Conservation (phyloP, 1,140 invertebrate species). For the Gonatopus flavifemur region DNA sequence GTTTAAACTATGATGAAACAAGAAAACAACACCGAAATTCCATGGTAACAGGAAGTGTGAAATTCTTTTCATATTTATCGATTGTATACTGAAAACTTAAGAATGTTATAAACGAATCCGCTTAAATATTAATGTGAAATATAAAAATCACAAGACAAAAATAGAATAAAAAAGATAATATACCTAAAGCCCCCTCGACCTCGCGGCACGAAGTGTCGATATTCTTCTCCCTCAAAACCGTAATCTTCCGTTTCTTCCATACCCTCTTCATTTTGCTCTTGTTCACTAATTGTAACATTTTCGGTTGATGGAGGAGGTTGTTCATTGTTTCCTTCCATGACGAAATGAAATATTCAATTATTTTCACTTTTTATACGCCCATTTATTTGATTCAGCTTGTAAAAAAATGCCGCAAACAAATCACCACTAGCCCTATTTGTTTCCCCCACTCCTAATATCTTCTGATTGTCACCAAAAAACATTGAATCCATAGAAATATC, state of each 20-base stretch:
- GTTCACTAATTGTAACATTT: slow-evolving; percentile 35
- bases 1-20: too few relatives aligned
- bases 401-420: slow-evolving; percentile 37
- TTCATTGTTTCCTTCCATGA: slow-evolving; percentile 42
- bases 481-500: too few relatives aligned
- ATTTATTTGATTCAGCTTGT: slow-evolving; percentile 18
- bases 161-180: slow-evolving; percentile 12
- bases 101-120: too few relatives aligned
- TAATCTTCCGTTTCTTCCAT: slow-evolving; percentile 52
- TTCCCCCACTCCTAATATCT: neutral
- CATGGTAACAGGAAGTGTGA: too few relatives aligned
- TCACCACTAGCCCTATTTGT: slow-evolving; percentile 30
- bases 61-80: too few relatives aligned
- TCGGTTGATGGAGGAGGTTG: slow-evolving; percentile 21
- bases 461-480: too few relatives aligned
- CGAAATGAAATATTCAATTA: slow-evolving; percentile 9
- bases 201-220: slow-evolving; percentile 51
- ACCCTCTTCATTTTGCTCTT: slow-evolving; percentile 47
- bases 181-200: slow-evolving; percentile 54
- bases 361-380: slow-evolving; percentile 18
- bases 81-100: too few relatives aligned
- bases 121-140: neutral
- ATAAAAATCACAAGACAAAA: neutral
- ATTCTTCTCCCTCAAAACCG: slow-evolving; percentile 51
- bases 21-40: too few relatives aligned